These are phyloP conservation scores for Hyla sarda DNA, from an alignment of 2,113 vertebrate genomes.

Conservation along the genomic window DNA sequence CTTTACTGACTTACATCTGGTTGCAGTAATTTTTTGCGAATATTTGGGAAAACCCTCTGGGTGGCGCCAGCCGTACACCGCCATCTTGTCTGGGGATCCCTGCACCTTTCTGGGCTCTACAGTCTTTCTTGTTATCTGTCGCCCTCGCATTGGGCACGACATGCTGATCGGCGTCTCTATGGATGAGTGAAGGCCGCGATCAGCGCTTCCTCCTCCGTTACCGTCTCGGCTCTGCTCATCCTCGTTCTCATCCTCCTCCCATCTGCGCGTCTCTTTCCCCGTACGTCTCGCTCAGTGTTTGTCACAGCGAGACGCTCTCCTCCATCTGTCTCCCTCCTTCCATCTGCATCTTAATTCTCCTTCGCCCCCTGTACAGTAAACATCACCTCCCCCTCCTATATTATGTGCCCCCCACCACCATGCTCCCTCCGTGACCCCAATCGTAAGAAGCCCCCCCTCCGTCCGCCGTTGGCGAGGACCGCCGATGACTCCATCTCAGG, in stretches of 20 bases:
- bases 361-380: not conserved
- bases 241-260: not conserved
- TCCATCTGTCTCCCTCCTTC: conserved; percentile 5
- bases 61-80: no score
- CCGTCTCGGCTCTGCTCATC: no score
- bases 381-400: not conserved
- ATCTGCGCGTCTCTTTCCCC: conserved; percentile 25
- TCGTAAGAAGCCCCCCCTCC: not conserved
- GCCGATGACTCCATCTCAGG: conserved; percentile 25
- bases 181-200: no score
- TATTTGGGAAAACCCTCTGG: no score
- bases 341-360: not conserved
- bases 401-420: not conserved
- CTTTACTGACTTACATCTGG: no score
- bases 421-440: no score
- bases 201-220: not conserved
- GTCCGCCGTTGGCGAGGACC: not conserved
- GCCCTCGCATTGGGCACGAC: no score
- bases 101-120: no score
- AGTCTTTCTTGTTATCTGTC: no score
- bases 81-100: no score
- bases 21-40: no score
- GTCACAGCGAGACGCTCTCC: not conserved
- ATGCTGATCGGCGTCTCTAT: no score
- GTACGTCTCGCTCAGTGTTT: not conserved